Percentiles rank a stretch among this genome's conserved stretches.
Conservation (phyloP, 2,888 invertebrate genomes). For the Dryocosmus kuriphilus region DNA sequence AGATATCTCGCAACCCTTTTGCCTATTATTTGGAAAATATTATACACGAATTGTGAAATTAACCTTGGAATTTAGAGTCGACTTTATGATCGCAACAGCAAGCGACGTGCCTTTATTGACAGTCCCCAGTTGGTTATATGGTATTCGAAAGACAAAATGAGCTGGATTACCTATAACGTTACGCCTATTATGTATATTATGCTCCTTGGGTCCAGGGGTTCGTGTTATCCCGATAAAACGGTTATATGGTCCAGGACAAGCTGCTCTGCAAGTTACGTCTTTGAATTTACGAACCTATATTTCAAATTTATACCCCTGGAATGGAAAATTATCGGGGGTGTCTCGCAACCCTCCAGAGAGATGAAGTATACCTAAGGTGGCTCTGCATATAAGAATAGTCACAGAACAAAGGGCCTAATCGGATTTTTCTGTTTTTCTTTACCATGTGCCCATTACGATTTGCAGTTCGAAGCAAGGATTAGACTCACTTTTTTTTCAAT, state of each 20-base stretch:
- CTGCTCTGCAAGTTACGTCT: conserved; percentile 61
- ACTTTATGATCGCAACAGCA: conserved; percentile 28
- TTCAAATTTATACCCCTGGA: conserved; percentile 61
- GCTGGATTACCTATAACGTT: conserved; percentile 42
- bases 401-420: conserved; percentile 19
- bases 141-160: conserved; percentile 45
- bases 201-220: conserved; percentile 48
- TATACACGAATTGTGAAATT: neutral
- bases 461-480: neutral
- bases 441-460: neutral
- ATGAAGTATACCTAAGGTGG: conserved; percentile 29
- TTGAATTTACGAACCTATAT: conserved; percentile 69
- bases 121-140: conserved; percentile 29
- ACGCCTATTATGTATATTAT: conserved; percentile 42
- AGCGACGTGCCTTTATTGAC: conserved; percentile 20
- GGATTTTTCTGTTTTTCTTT: neutral
- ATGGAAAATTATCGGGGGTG: conserved; percentile 47
- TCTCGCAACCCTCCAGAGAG: conserved; percentile 40
- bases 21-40: too few relatives aligned
- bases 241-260: conserved; percentile 53
- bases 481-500: too few relatives aligned
- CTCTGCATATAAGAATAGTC: conserved; percentile 27
- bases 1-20: too few relatives aligned
- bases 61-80: neutral
- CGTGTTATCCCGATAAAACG: conserved; percentile 63